Evolutionary conservation across 1,140 invertebrate species (phyloP), one percentile per base, ranked within the genome.

Genomic region (Ceratosolen solmsi): DNA sequence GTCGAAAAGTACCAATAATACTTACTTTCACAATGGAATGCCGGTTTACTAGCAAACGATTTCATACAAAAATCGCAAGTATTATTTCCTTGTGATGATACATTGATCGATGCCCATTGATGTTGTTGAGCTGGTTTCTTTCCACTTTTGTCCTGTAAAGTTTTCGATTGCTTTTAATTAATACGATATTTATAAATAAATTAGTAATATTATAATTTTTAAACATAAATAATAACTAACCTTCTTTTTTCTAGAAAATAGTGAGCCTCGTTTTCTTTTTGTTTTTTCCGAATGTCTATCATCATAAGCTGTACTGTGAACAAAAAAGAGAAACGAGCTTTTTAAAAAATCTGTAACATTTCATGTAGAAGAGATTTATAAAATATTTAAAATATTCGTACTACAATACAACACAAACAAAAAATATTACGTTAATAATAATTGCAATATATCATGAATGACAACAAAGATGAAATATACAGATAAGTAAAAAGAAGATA

Each of bases 241-340:
- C 92, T 97, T 97, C 89, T 97, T 96, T 91, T 96, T 97, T 82
- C 96, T 94, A 87, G 97, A 98, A 93, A 98, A 97, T 65, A 97
- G 91, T 79, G 96, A 97, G 58, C 96, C 96, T 70, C 96, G 93
- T 91, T 97, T 98, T 83, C 96, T 93, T 88, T 96, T 92, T 54
- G 88, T 89, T 89, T 98, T 98, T 86, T 96, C 95, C 54, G 95
- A 94, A 87, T 95, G 95, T 87, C 95, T 94, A 87, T 96, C 91
- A 51, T 91, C 95, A 85, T 95, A 96, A n/a, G 93, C 94, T 36
- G 84, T 83, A 82, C 89, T 90, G 84, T 77, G 89, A 90, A 72
- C 82, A 84, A 72, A 58, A 49, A 63, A 36, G 20, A 60, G n/a
- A 70, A 51, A n/a, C 25, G 54, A 36, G 33, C 27, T 56, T 22